A percentile compares a stretch with the other conserved stretches of the same genome.
Evolutionary conservation across 2,797 vertebrate genomes (phyloP).

Genomic region (Choloepus didactylus): DNA sequence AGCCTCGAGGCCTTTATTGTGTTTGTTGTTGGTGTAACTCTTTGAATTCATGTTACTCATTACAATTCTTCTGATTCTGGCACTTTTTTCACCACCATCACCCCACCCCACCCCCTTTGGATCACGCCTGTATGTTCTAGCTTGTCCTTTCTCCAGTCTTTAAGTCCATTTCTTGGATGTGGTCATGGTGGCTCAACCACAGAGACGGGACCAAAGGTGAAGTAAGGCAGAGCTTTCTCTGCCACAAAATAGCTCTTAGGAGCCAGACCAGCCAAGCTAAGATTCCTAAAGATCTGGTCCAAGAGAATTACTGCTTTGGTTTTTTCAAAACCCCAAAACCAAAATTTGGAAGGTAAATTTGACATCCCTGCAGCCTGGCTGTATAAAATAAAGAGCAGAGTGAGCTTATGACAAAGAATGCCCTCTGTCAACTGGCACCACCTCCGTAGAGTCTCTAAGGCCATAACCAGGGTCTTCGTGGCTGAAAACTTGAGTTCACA

Average conservation of each 20-base stretch:
- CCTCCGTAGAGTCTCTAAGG: neutral
- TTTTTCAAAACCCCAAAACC: slow-evolving; percentile 5
- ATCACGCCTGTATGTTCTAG: neutral
- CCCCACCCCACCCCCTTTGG: neutral
- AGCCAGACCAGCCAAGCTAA: neutral
- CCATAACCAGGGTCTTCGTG: neutral
- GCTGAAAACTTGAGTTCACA: neutral
- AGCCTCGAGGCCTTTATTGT: neutral
- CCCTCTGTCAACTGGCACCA: neutral
- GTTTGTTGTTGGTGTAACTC: neutral
- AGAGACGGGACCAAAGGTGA: neutral
- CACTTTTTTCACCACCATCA: neutral
- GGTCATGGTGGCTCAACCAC: neutral
- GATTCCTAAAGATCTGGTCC: neutral
- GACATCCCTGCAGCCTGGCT: neutral
- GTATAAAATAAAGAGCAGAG: neutral
- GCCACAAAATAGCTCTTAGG: neutral
- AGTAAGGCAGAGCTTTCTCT: neutral
- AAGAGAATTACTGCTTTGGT: neutral
- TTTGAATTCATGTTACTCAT: neutral
- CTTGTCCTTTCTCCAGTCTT: neutral
- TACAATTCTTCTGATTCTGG: neutral
- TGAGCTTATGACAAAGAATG: neutral
- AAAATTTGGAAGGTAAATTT: neutral
- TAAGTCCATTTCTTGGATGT: neutral